phyloP scores from a whole-genome alignment of 2,113 vertebrate genomes.

The Blennius ocellaris region DNA sequence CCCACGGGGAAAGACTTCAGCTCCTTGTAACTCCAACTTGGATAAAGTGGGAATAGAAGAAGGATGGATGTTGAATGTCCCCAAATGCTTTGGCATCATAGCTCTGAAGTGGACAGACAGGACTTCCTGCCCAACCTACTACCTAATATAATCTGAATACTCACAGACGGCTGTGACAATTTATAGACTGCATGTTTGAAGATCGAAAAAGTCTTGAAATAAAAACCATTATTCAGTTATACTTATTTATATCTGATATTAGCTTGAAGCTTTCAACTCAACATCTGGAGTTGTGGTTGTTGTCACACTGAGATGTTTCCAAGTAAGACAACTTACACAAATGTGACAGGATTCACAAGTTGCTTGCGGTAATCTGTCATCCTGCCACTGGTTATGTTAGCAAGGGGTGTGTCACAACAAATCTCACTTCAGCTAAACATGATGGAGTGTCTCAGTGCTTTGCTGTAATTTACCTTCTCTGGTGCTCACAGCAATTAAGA shows the following conservation, averaged over 20 bases:
- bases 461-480: constrained; percentile 35
- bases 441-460: constrained; percentile 40
- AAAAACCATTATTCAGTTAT: no score
- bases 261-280: background rate
- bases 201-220: no score
- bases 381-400: constrained; percentile 18
- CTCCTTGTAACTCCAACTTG: no score
- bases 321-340: background rate
- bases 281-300: background rate
- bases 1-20: no score
- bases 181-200: no score
- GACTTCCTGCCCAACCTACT: no score
- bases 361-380: constrained; percentile 37
- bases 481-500: constrained; percentile 37
- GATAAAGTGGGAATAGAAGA: no score
- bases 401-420: constrained; percentile 49
- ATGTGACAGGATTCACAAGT: background rate
- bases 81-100: no score
- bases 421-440: constrained; percentile 34
- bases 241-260: background rate
- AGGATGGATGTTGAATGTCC: no score
- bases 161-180: background rate
- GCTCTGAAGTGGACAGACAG: no score
- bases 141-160: no score
- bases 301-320: background rate